Conservation (phyloP, 2,888 invertebrate genomes). For the Endomychus coccineus region DNA sequence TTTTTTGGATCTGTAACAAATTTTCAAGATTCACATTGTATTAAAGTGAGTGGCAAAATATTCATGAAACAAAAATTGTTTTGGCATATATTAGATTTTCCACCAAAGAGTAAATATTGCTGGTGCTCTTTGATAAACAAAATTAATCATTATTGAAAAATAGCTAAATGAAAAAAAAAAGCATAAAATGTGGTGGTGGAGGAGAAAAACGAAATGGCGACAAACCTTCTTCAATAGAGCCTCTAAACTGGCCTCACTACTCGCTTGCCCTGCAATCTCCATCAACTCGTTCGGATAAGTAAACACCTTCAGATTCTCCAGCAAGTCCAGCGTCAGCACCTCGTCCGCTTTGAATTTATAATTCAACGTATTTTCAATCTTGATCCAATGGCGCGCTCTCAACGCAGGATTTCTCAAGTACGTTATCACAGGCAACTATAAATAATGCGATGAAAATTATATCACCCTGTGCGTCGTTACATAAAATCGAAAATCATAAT, state of each 20-base stretch:
- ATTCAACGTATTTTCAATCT: conserved; percentile 64
- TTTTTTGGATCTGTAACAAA: too few relatives aligned
- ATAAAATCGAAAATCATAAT: too few relatives aligned
- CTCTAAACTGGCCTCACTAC: conserved; percentile 80
- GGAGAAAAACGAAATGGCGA: background rate
- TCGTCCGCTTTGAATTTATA: conserved; percentile 68
- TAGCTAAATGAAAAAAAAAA: background rate
- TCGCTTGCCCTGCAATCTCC: conserved; percentile 82
- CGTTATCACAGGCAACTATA: conserved; percentile 65
- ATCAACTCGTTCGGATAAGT: conserved; percentile 64
- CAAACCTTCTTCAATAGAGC: conserved; percentile 70
- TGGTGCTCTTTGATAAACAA: conserved; percentile 1
- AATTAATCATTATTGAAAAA: too few relatives aligned
- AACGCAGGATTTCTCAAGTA: conserved; percentile 75
- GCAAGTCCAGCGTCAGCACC: conserved; percentile 55
- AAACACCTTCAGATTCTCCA: conserved; percentile 70
- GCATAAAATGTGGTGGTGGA: background rate
- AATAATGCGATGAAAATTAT: conserved; percentile 18
- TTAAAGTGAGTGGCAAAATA: too few relatives aligned
- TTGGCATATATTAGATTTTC: background rate
- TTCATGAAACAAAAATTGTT: too few relatives aligned
- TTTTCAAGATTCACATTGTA: too few relatives aligned
- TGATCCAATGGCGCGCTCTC: conserved; percentile 75
- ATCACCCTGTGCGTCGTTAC: too few relatives aligned
- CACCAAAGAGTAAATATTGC: too few relatives aligned